Evolutionary conservation across 1,140 invertebrate species (phyloP), one percentile per base, ranked within the genome.

Genomic region (Neotoxoptera formosana): DNA sequence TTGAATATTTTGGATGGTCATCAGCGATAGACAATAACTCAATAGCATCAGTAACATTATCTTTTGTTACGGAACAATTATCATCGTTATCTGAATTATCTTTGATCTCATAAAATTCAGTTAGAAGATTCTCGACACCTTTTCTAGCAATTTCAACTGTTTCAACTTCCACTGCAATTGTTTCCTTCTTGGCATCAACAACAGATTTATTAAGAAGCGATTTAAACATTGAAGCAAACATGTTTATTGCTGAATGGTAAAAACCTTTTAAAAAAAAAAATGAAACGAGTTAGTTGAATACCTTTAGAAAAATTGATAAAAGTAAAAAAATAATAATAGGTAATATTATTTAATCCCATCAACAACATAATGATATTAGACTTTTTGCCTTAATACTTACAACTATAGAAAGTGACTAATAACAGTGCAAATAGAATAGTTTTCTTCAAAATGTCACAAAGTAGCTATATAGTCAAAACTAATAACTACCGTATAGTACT

Each of bases 141-240:
- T 86, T 21, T 86, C 51, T 86, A 30, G 9, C n/a, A 8, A 36
- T 86, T 30, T 45, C 17, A 41, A 86, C 11, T 7, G 20, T 53
- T 45, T 93, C 51, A 14, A 1, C 3, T 7, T 56, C 34, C 23
- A 4, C 11, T 4, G 17, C 41, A 14, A 36, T 41, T 0, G 36
- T 51, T 36, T 56, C 25, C 51, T 36, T 56, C 47, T 51, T 88
- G 7, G 14, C 30, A 4, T 88, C 51, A 1, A 51, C 23, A 23
- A 9, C 47, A 23, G 45, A 48, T 34, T 76, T 92, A 36, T 53
- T 48, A 7, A 36, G 25, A 25, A 92, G n/a, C 17, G 91, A 51
- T 48, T 92, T 92, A 34, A 53, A 92, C 76, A 92, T 92, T 48
- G 91, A 53, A 83, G 91, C n/a, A 48, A 92, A 92, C 91, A 92